phyloP scores from a whole-genome alignment of 2,888 invertebrate genomes.

The Ophion ventricosus region DNA sequence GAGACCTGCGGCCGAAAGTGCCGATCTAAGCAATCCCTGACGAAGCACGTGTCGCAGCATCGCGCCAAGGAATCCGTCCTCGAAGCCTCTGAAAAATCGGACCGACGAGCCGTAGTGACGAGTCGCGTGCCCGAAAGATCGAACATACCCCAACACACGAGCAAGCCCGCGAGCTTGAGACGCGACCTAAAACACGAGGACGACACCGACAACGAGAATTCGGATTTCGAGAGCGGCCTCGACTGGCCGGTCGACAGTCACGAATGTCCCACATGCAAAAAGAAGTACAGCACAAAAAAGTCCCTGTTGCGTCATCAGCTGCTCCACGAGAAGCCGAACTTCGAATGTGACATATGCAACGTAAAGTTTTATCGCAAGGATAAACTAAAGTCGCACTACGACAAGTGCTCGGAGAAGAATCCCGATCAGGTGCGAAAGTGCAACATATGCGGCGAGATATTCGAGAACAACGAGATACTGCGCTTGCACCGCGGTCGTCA shows the following conservation, averaged over 20 bases:
- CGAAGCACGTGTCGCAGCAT: constrained; percentile 79
- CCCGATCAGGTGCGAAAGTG: constrained; percentile 82
- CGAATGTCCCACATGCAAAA: constrained; percentile 81
- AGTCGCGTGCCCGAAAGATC: constrained; percentile 44
- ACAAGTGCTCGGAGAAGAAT: constrained; percentile 82
- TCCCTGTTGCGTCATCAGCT: constrained; percentile 81
- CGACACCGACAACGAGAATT: constrained; percentile 76
- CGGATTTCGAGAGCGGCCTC: constrained; percentile 79
- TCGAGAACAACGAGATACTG: constrained; percentile 81
- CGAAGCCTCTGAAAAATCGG: constrained; percentile 48
- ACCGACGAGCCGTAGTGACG: constrained; percentile 45
- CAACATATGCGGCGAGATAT: constrained; percentile 81
- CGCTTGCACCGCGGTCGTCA: constrained; percentile 80
- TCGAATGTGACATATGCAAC: constrained; percentile 81
- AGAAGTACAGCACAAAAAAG: constrained; percentile 81
- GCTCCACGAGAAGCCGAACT: constrained; percentile 81
- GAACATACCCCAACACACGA: not conserved
- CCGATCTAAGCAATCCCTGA: constrained; percentile 77
- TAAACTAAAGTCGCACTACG: constrained; percentile 81
- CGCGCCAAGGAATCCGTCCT: constrained; percentile 76
- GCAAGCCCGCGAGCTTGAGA: not conserved
- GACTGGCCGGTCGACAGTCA: constrained; percentile 82
- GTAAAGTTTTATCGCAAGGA: constrained; percentile 82
- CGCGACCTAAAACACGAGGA: constrained; percentile 50
- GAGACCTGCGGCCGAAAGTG: constrained; percentile 78